Evolutionary conservation across 2,888 invertebrate species (phyloP), one percentile per base, ranked within the genome.

Genomic region (Embidobia sp.): DNA sequence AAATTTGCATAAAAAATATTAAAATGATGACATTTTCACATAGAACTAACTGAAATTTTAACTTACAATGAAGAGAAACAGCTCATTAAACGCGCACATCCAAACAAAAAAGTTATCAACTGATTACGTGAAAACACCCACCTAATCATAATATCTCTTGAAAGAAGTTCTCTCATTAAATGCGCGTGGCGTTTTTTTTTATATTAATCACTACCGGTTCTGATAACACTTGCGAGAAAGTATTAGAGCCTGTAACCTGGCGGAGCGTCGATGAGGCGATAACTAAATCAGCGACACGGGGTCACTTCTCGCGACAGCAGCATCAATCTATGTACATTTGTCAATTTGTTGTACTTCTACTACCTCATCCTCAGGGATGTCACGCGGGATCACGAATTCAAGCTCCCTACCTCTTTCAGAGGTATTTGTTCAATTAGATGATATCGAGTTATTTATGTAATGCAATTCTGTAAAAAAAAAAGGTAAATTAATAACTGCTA

Each of bases 131-230:
- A 40, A 37, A 48, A 35, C 57, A 85, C 88, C 88, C 81, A 89
- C 89, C 89, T 89, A 88, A 87, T 87, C 89, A 89, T 89, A 89
- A 88, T 89, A 89, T 83, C 85, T 82, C 82, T 81, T 73, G 83
- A 81, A 5, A 82, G 82, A 78, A 84, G 80, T 83, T 85, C 83
- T 82, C 86, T 85, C 82, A 81, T 77, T 75, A 78, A 74, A 46
- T 55, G 40, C 53, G 46, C 72, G 48, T 73, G 49, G 55, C 18
- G 53, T n/a, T n/a, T 46, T 53, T 82, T 79, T 66, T 13, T 15
- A 57, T 26, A 77, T 80, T 35, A 51, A 53, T 76, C 82, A 81
- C 83, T 80, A 79, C 78, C 80, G 79, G 72, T 40, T 77, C 55
- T 48, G 33, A 31, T 69, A 67, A 70, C 53, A 66, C 74, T 72